phyloP scores from a whole-genome alignment of 2,888 invertebrate genomes.

The Drosophila multiciliata region DNA sequence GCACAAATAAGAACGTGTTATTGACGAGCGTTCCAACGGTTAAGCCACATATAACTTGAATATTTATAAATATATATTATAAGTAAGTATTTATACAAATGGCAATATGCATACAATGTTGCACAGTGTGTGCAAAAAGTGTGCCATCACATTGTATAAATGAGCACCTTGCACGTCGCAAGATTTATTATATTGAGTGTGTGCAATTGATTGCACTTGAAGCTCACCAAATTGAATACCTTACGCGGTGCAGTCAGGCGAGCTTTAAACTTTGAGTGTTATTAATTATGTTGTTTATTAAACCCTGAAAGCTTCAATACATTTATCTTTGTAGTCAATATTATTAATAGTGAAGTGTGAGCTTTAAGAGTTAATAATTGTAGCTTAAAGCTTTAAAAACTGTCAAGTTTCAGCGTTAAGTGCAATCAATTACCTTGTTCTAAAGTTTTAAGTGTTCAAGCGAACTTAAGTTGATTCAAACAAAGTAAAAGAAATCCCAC shows the following conservation, averaged over 20 bases:
- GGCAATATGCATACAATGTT: conserved; percentile 7
- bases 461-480: neutral
- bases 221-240: conserved; percentile 5
- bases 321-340: neutral
- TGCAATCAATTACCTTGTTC: neutral
- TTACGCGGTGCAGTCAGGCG: neutral
- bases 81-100: conserved; percentile 1
- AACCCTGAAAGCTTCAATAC: neutral
- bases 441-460: neutral
- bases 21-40: conserved; percentile 29
- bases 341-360: neutral
- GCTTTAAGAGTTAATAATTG: neutral
- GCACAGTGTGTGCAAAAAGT: conserved; percentile 41
- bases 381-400: neutral
- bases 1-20: conserved; percentile 18
- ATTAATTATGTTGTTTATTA: conserved; percentile 5
- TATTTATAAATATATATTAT: neutral
- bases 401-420: neutral
- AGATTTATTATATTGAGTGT: neutral
- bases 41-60: conserved; percentile 29
- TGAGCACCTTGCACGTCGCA: neutral
- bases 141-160: neutral
- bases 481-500: neutral
- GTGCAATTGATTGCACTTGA: conserved; percentile 15
- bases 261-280: conserved; percentile 7